Conservation (phyloP, 2,888 invertebrate species). For the Neoitamus cyanurus region DNA sequence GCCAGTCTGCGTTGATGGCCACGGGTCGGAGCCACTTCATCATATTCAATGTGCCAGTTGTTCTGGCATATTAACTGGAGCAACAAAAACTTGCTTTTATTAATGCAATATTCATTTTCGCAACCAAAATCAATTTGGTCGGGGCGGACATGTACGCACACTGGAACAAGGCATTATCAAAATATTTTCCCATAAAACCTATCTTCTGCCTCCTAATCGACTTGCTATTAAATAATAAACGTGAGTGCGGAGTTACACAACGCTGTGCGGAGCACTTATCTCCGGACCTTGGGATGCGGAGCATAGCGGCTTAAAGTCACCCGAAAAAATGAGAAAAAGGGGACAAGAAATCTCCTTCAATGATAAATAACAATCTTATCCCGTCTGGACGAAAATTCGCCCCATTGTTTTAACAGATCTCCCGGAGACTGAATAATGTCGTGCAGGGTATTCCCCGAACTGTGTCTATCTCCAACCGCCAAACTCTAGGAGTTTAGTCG, state of each 20-base stretch:
- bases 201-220: not conserved
- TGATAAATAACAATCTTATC: slow-evolving; percentile 18
- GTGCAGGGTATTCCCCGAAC: not conserved
- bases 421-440: not conserved
- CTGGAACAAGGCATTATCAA: not conserved
- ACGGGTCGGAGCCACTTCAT: not conserved
- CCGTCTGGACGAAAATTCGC: not conserved
- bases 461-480: not conserved
- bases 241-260: not conserved
- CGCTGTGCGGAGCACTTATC: too few species aligned
- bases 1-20: not conserved
- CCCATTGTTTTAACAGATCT: not conserved
- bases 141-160: not conserved
- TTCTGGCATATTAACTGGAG: not conserved
- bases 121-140: not conserved
- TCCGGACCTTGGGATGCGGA: not conserved
- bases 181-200: not conserved
- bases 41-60: slow-evolving; percentile 11
- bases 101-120: not conserved
- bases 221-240: not conserved
- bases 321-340: not conserved
- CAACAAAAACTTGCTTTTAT: not conserved
- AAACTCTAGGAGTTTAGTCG: not conserved
- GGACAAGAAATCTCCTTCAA: not conserved
- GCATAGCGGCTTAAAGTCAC: not conserved